phyloP scores from a whole-genome alignment of 2,113 vertebrate genomes.

The Brachypteracias leptosomus region DNA sequence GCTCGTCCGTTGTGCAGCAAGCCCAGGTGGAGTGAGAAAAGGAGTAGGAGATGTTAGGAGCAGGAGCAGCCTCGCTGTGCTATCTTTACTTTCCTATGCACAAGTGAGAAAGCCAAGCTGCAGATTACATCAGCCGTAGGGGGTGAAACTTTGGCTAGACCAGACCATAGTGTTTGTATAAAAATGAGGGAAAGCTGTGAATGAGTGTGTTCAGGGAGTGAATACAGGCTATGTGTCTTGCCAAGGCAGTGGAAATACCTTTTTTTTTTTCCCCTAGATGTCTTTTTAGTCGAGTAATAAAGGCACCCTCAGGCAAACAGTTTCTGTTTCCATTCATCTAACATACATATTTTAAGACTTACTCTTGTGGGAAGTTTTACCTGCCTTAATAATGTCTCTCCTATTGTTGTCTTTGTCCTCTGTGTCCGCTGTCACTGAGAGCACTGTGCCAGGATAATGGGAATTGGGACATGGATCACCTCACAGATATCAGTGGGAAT shows the following conservation, averaged over 20 bases:
- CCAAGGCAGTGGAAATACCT: background rate
- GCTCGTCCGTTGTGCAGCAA: rapidly evolving
- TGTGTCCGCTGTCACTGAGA: background rate
- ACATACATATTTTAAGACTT: background rate
- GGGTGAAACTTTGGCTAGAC: background rate
- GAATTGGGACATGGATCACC: background rate
- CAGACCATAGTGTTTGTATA: background rate
- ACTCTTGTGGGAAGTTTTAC: background rate
- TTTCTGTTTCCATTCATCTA: slow-evolving; percentile 1
- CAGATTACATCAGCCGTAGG: background rate
- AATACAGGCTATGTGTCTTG: background rate
- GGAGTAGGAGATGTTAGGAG: background rate
- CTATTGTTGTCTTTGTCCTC: slow-evolving; percentile 11
- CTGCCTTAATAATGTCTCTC: background rate
- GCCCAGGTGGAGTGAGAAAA: background rate
- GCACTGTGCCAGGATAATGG: background rate
- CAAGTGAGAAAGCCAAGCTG: background rate
- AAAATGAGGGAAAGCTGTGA: background rate
- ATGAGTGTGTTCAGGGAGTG: background rate
- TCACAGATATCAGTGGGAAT: slow-evolving; percentile 5
- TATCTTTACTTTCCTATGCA: background rate
- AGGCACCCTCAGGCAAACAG: background rate
- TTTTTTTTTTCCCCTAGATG: background rate
- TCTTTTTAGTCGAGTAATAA: background rate
- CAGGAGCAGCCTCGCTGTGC: background rate